These are phyloP conservation scores for Embiotoca jacksoni DNA, from an alignment of 2,113 vertebrate species.

Conservation along the genomic window DNA sequence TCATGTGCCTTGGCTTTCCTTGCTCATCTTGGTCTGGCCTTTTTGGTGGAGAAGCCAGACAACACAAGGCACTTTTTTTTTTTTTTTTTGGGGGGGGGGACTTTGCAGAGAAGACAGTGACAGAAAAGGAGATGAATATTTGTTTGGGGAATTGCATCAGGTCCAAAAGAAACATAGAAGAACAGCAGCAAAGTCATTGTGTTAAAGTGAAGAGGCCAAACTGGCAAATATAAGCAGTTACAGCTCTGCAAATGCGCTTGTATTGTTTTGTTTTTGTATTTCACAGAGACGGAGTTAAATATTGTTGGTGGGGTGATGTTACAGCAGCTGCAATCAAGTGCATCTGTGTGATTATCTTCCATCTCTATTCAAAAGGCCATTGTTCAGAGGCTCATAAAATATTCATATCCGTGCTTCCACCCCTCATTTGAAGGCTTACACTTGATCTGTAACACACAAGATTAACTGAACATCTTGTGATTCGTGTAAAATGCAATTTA, in stretches of 20 bases:
- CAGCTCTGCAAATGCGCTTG: not conserved
- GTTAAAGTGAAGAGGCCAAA: not conserved
- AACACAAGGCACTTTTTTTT: constrained; percentile 40
- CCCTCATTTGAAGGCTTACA: constrained; percentile 43
- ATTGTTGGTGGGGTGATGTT: constrained; percentile 4
- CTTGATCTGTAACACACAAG: constrained; percentile 33
- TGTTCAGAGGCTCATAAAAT: constrained; percentile 69
- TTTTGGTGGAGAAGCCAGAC: constrained; percentile 49
- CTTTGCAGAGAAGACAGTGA: constrained; percentile 32
- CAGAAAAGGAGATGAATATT: constrained; percentile 26
- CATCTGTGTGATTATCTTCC: constrained; percentile 54
- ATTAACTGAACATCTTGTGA: constrained; percentile 54
- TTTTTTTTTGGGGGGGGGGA: constrained; percentile 13
- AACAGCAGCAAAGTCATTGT: constrained; percentile 14
- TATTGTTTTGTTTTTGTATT: not conserved
- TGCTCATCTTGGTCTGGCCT: constrained; percentile 60
- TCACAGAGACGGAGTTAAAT: not conserved
- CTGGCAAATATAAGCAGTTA: not conserved
- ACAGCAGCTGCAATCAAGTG: constrained; percentile 65
- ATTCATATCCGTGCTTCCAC: constrained; percentile 63
- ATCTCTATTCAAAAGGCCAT: constrained; percentile 52
- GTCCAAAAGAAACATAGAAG: constrained; percentile 5
- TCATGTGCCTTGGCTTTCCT: constrained; percentile 83
- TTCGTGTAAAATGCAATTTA: constrained; percentile 31
- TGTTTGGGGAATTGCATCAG: constrained; percentile 2